Percentiles rank a stretch among this genome's conserved stretches.
Conservation (phyloP, 2,888 invertebrate genomes). For the Seira ritae region DNA sequence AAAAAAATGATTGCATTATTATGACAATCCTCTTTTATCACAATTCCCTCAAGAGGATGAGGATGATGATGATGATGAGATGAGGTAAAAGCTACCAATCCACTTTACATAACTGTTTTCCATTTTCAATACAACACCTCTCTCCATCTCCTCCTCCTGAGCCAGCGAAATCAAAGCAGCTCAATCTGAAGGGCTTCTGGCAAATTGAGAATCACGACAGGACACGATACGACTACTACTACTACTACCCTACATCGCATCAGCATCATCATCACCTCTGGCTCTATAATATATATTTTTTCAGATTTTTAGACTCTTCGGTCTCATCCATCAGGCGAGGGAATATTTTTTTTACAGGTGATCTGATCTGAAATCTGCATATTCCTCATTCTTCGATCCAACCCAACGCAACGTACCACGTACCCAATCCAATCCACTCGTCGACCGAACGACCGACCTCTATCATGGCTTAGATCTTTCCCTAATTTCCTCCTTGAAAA, state of each 20-base stretch:
- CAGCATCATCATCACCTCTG: background rate
- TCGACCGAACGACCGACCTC: conserved; percentile 20
- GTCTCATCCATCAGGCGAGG: background rate
- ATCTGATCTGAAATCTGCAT: background rate
- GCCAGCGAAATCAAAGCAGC: background rate
- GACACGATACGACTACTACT: background rate
- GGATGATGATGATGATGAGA: too few relatives aligned
- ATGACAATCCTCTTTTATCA: too few relatives aligned
- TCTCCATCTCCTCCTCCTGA: conserved; percentile 7
- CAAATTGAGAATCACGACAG: conserved; percentile 41
- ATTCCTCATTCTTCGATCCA: conserved; percentile 25
- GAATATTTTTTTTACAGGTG: background rate
- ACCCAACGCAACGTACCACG: too few relatives aligned
- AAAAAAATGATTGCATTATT: too few relatives aligned
- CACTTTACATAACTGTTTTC: conserved; percentile 43
- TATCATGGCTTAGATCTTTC: conserved; percentile 39
- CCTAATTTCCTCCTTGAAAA: conserved; percentile 35
- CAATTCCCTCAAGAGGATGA: too few relatives aligned
- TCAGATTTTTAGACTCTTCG: background rate
- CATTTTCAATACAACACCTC: conserved; percentile 3
- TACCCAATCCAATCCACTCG: too few relatives aligned
- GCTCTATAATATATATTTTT: background rate
- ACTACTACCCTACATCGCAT: background rate
- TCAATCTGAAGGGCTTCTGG: conserved; percentile 21
- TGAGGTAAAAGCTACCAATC: conserved; percentile 42